Conservation (phyloP, 1,140 invertebrate species). For the Hycleus phaleratus region DNA sequence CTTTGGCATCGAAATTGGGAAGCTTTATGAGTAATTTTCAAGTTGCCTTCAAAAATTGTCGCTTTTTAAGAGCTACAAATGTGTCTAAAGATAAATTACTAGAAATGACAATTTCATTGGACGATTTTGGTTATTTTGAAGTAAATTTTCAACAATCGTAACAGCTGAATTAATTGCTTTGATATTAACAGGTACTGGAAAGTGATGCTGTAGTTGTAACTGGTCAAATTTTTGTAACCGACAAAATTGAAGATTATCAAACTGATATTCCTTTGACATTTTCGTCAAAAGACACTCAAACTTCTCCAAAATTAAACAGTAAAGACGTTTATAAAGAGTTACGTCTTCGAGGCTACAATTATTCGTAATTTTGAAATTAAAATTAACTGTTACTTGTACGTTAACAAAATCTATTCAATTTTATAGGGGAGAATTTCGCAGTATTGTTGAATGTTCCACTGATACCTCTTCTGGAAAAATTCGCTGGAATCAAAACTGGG, state of each 20-base stretch:
- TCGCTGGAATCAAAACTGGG: too few species aligned
- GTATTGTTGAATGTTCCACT: too few species aligned
- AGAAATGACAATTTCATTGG: conserved; percentile 76
- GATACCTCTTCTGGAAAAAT: too few species aligned
- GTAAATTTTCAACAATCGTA: conserved; percentile 81
- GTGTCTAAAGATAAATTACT: conserved; percentile 50
- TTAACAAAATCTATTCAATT: not conserved
- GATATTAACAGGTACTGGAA: conserved; percentile 51
- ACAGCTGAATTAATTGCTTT: conserved; percentile 32
- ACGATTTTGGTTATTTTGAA: conserved; percentile 72
- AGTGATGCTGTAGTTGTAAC: conserved; percentile 40
- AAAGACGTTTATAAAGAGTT: too few species aligned
- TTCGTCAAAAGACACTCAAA: too few species aligned
- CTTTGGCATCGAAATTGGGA: conserved; percentile 69
- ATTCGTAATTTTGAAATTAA: not conserved
- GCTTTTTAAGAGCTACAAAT: conserved; percentile 74
- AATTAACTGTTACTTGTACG: too few species aligned
- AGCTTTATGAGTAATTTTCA: conserved; percentile 68
- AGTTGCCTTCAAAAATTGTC: conserved; percentile 50
- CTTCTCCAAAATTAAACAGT: too few species aligned
- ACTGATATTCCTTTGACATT: too few species aligned
- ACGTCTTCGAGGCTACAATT: too few species aligned
- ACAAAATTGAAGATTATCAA: conserved; percentile 63
- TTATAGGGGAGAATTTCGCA: too few species aligned
- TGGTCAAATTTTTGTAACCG: conserved; percentile 70